Conservation (phyloP, 2,797 vertebrate species). For the Pangasius larnaudii region DNA sequence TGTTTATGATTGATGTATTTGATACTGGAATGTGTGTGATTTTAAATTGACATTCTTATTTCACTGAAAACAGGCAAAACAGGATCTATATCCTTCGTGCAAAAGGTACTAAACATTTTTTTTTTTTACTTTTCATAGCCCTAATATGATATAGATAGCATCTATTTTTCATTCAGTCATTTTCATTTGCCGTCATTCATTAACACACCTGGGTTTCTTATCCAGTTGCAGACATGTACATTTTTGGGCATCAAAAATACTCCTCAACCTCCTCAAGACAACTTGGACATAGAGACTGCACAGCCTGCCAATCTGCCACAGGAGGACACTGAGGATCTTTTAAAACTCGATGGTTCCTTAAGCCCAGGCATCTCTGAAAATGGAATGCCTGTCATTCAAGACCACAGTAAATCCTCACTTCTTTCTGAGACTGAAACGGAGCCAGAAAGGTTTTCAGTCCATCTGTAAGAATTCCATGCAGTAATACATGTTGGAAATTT, state of each 20-base stretch:
- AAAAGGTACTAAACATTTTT: background rate
- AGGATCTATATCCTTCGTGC: background rate
- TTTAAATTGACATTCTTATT: background rate
- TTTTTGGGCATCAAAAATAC: background rate
- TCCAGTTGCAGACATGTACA: background rate
- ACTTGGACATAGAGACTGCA: slow-evolving; percentile 47
- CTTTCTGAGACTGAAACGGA: slow-evolving; percentile 63
- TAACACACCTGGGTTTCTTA: background rate
- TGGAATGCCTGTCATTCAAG: slow-evolving; percentile 66
- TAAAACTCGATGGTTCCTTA: background rate
- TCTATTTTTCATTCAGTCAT: background rate
- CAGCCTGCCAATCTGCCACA: background rate
- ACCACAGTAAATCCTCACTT: slow-evolving; percentile 59
- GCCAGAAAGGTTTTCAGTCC: background rate
- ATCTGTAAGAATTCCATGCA: background rate
- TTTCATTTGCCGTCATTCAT: background rate
- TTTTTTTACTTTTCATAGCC: background rate
- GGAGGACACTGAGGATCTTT: slow-evolving; percentile 29
- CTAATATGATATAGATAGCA: background rate
- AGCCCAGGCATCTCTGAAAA: slow-evolving; percentile 49
- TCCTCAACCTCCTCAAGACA: accelerated
- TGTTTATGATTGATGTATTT: background rate
- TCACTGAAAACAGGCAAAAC: background rate
- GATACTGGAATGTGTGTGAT: background rate
- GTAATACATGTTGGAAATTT: background rate